Percentiles rank a stretch among this genome's conserved stretches.
Conservation (phyloP, 2,797 vertebrate species). For the Chaunax sp. region DNA sequence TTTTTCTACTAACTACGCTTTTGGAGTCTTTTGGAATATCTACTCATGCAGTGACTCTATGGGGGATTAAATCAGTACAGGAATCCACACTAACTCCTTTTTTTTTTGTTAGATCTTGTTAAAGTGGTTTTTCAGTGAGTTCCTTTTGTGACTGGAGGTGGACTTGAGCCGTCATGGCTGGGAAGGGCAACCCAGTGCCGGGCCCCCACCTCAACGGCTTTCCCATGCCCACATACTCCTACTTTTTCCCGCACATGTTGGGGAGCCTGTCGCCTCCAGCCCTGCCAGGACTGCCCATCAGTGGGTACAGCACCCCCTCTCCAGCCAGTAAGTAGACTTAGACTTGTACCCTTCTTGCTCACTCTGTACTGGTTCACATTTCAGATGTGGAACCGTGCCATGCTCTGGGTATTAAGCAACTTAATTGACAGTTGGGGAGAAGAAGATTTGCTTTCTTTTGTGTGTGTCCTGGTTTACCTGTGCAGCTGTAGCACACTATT, state of each 20-base stretch:
- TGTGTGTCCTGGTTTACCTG: constrained; percentile 54
- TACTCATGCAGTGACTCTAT: constrained; percentile 55
- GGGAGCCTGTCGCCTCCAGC: constrained; percentile 93
- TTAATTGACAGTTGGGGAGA: constrained; percentile 22
- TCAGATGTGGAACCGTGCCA: not conserved
- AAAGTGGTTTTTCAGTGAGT: constrained; percentile 27
- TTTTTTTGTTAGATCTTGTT: constrained; percentile 3
- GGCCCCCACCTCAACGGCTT: constrained; percentile 93
- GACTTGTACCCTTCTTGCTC: not conserved
- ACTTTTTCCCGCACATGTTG: constrained; percentile 96
- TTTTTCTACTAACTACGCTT: not conserved
- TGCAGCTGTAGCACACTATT: constrained; percentile 13
- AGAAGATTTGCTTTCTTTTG: constrained; percentile 34
- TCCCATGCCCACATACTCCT: constrained; percentile 93
- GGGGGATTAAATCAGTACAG: constrained; percentile 71
- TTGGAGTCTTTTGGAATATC: constrained; percentile 58
- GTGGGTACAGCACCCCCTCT: constrained; percentile 96
- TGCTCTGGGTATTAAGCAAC: constrained; percentile 5
- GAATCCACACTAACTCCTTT: constrained; percentile 46
- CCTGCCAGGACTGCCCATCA: constrained; percentile 90
- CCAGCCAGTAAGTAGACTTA: constrained; percentile 92
- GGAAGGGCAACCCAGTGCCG: constrained; percentile 94
- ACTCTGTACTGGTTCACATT: not conserved
- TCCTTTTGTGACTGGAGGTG: constrained; percentile 54
- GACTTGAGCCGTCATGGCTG: constrained; percentile 87